Conservation (phyloP, 2,888 invertebrate genomes). For the Agrochola lota region DNA sequence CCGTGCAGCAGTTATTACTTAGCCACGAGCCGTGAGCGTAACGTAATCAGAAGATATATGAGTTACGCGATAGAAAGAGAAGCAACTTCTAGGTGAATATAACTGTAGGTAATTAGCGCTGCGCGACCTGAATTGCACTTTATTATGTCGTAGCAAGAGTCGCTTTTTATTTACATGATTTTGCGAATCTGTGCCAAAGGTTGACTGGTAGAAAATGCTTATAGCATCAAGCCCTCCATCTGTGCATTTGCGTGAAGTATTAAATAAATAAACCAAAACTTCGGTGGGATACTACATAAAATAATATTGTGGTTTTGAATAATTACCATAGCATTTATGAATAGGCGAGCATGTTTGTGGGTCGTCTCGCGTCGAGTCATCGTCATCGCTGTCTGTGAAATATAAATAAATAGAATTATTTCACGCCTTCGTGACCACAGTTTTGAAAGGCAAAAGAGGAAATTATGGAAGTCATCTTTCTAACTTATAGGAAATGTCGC, state of each 20-base stretch:
- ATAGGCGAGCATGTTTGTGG: constrained; percentile 81
- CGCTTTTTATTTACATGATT: too few species aligned
- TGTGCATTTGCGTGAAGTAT: neutral
- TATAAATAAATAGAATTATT: neutral
- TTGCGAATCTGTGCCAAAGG: neutral
- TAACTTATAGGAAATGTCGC: neutral
- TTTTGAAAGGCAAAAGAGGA: neutral
- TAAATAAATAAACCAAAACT: neutral
- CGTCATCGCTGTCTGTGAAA: constrained; percentile 82
- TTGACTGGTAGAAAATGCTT: neutral
- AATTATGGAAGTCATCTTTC: neutral
- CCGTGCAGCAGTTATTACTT: too few species aligned
- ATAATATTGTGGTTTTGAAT: neutral
- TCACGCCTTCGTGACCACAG: neutral
- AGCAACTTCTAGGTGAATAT: too few species aligned
- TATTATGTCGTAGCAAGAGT: too few species aligned
- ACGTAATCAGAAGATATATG: too few species aligned
- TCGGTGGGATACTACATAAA: neutral
- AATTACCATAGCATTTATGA: constrained; percentile 84
- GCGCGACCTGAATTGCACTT: too few species aligned
- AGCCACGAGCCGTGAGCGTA: too few species aligned
- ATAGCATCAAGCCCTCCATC: neutral
- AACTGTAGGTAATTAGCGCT: too few species aligned
- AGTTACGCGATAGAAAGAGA: too few species aligned
- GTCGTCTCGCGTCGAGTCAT: constrained; percentile 72